Evolutionary conservation across 2,797 vertebrate genomes (phyloP), one percentile per base, ranked within the genome.

Genomic region (Enteromius mattozi): DNA sequence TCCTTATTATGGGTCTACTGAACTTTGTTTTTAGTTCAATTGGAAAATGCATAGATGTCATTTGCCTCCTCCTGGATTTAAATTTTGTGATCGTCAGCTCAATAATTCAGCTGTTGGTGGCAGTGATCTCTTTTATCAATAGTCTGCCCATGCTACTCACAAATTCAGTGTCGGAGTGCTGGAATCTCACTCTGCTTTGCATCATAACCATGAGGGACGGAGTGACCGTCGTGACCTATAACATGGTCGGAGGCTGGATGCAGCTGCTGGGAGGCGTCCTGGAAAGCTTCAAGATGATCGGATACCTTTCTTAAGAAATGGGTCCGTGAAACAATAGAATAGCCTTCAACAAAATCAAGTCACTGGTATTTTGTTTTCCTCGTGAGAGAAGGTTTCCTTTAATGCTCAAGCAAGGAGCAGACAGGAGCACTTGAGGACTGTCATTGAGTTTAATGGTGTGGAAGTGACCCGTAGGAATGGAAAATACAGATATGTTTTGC

Each of bases 51-150:
- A 85, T 95, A 80, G 95, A 96, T 79, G 81, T 91, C 0, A 69
- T 91, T 1, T 91, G 95, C 2, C 89, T 99, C 35, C 80, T 98
- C 81, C 89, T 99, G 92, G 97, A 99, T 87, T 61, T 99, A 69
- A 97, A 98, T 87, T 98, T 98, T 65, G 87, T 97, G 87, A 84
- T 99, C 7, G 96, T 99, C 45, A 97, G 96, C 87, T 95, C 94
- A 4, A 76, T 96, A 63, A 91, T 99, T 37, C 94, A 95, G 35
- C 88, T 92, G 0, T 47, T 97, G 74, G 88, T 95, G 35, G 94
- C 94, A 86, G 89, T 95, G 0, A n/a, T 97, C 10, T 35, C 93
- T 66, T 95, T 98, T 24, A 80, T 96, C 45, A 92, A 87, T 92
- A 93, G 88, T 91, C 89, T 99, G 27, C 97, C 97, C 3, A 83